Evolutionary conservation across 1,140 invertebrate genomes (phyloP).

Genomic region (Bombus impatiens): DNA sequence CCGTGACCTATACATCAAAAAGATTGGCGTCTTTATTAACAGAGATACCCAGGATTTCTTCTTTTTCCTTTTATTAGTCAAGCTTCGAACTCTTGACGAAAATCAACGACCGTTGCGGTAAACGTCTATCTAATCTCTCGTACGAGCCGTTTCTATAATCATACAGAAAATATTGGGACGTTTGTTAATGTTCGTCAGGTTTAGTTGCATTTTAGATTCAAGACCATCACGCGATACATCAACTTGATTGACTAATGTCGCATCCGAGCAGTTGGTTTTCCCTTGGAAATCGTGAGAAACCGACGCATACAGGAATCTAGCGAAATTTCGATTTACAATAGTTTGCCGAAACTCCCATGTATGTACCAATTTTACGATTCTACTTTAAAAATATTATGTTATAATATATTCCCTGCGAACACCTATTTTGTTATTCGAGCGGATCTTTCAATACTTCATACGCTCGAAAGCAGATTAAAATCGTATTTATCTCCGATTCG

Average conservation of each 20-base stretch:
- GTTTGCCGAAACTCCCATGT: no score
- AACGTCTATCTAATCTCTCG: not conserved
- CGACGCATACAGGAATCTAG: not conserved
- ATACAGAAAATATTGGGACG: not conserved
- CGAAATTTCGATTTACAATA: not conserved
- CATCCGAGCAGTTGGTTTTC: not conserved
- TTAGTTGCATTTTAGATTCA: constrained; percentile 9
- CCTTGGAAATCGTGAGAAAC: not conserved
- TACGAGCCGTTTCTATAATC: not conserved
- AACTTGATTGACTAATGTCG: constrained; percentile 12
- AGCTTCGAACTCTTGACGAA: not conserved
- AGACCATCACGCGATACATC: not conserved
- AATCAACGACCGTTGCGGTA: not conserved
- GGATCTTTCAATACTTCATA: not conserved
- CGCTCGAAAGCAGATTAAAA: no score
- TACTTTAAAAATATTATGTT: not conserved
- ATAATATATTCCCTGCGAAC: no score
- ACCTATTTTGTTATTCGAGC: not conserved
- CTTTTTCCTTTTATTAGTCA: not conserved
- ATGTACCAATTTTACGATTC: not conserved
- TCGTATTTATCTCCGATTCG: not conserved
- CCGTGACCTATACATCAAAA: not conserved
- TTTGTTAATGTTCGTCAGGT: not conserved
- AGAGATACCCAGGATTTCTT: not conserved
- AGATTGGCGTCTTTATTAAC: constrained; percentile 15